Percentiles rank a stretch among this genome's conserved stretches.
These are phyloP conservation scores for Scaeva pyrastri DNA, from an alignment of 2,888 invertebrate species.

Conservation along the genomic window DNA sequence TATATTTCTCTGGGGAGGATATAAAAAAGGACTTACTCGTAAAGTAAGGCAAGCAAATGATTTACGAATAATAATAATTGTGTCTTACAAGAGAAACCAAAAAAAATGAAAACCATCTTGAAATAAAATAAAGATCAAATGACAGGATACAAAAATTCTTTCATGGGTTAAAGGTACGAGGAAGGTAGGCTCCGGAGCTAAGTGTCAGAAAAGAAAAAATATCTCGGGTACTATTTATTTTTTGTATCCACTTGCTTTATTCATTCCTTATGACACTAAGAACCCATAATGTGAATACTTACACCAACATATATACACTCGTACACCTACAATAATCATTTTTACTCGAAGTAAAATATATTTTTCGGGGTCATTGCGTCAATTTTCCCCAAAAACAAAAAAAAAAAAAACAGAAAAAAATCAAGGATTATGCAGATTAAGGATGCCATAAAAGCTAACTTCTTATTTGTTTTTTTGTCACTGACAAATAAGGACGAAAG, in stretches of 20 bases:
- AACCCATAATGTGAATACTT: slow-evolving; percentile 45
- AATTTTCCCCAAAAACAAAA: neutral
- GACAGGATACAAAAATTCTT: neutral
- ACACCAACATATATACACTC: neutral
- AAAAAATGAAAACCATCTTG: neutral
- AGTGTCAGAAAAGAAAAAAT: slow-evolving; percentile 30
- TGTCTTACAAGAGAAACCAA: slow-evolving; percentile 29
- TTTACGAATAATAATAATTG: slow-evolving; percentile 44
- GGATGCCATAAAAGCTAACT: slow-evolving; percentile 54
- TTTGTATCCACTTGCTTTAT: slow-evolving; percentile 13
- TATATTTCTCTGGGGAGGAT: too few relatives aligned
- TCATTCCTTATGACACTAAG: slow-evolving; percentile 30
- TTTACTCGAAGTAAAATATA: slow-evolving; percentile 42
- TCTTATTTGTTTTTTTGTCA: slow-evolving; percentile 39
- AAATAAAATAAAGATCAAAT: slow-evolving; percentile 25
- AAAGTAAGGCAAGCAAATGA: slow-evolving; percentile 15
- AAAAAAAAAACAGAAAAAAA: slow-evolving; percentile 5
- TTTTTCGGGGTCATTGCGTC: slow-evolving; percentile 67
- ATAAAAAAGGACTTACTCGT: neutral
- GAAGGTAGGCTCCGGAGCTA: neutral
- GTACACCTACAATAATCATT: slow-evolving; percentile 10
- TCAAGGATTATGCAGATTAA: slow-evolving; percentile 65
- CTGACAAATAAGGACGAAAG: slow-evolving; percentile 22
- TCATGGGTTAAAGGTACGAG: neutral
- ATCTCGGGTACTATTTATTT: slow-evolving; percentile 28